These are phyloP conservation scores for Dendrolimus pini DNA, from an alignment of 2,888 invertebrate species.

Conservation along the genomic window DNA sequence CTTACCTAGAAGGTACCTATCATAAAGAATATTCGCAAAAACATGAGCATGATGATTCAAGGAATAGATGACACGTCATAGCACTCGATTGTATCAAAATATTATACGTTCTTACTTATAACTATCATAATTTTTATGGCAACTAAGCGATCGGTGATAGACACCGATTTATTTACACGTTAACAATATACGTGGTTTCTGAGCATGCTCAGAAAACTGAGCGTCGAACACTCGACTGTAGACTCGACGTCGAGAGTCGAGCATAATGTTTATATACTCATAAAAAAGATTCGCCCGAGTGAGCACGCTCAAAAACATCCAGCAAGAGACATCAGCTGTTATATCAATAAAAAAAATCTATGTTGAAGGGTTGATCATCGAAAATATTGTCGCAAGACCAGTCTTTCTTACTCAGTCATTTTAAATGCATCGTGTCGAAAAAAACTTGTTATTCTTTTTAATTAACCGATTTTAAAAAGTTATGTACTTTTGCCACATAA, in stretches of 20 bases:
- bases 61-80: constrained; percentile 15
- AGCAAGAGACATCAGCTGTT: constrained; percentile 5
- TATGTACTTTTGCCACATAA: constrained; percentile 52
- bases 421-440: constrained; percentile 40
- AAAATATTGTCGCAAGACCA: constrained; percentile 56
- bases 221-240: too few relatives aligned
- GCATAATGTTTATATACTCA: background rate
- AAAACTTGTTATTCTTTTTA: constrained; percentile 19
- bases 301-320: constrained; percentile 11
- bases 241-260: too few relatives aligned
- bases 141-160: constrained; percentile 67
- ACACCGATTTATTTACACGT: constrained; percentile 68
- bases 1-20: too few relatives aligned
- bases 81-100: constrained; percentile 20
- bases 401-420: constrained; percentile 55
- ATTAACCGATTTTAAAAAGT: constrained; percentile 13
- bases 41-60: background rate
- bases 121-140: constrained; percentile 71
- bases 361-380: constrained; percentile 1
- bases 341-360: background rate
- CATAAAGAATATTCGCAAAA: background rate
- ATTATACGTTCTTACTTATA: constrained; percentile 51
- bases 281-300: constrained; percentile 6
- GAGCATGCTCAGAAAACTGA: background rate
- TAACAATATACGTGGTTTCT: constrained; percentile 13